Evolutionary conservation across 2,888 invertebrate species (phyloP).

Genomic region (Rhagonycha fulva): DNA sequence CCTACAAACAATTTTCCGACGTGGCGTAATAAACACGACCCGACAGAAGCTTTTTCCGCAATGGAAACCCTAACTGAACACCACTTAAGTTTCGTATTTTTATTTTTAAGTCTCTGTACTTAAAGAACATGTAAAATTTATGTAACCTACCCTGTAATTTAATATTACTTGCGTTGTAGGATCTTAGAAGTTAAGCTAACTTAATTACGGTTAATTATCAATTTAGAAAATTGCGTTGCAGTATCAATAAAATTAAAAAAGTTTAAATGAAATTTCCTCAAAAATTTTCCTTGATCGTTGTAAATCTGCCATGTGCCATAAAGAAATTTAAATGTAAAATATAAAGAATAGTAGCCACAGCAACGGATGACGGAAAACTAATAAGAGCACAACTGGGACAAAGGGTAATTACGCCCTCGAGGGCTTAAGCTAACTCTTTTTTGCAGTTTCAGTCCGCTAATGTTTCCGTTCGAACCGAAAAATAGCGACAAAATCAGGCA

Average conservation of each 20-base stretch:
- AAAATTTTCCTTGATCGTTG: not conserved
- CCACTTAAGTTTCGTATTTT: conserved; percentile 16
- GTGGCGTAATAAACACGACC: conserved; percentile 20
- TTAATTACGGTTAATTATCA: not conserved
- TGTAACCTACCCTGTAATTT: not conserved
- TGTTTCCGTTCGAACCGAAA: conserved; percentile 26
- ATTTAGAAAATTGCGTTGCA: not conserved
- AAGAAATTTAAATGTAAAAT: conserved; percentile 9
- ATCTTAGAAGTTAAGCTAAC: not conserved
- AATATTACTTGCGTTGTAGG: not conserved
- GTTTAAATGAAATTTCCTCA: not conserved
- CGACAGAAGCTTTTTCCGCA: conserved; percentile 22
- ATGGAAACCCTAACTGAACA: conserved; percentile 19
- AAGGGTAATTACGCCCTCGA: conserved; percentile 21
- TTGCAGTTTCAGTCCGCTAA: conserved; percentile 21
- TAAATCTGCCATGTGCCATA: not conserved
- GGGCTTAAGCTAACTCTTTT: conserved; percentile 24
- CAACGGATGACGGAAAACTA: conserved; percentile 15
- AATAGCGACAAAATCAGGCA: conserved; percentile 26
- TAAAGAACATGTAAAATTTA: not conserved
- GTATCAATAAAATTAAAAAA: not conserved
- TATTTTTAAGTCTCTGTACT: conserved; percentile 2
- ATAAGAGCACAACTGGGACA: conserved; percentile 18
- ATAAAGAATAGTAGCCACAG: not conserved
- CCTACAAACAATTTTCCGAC: conserved; percentile 21